Evolutionary conservation across 2,797 vertebrate genomes (phyloP).

Genomic region (Urocyon cinereoargenteus): DNA sequence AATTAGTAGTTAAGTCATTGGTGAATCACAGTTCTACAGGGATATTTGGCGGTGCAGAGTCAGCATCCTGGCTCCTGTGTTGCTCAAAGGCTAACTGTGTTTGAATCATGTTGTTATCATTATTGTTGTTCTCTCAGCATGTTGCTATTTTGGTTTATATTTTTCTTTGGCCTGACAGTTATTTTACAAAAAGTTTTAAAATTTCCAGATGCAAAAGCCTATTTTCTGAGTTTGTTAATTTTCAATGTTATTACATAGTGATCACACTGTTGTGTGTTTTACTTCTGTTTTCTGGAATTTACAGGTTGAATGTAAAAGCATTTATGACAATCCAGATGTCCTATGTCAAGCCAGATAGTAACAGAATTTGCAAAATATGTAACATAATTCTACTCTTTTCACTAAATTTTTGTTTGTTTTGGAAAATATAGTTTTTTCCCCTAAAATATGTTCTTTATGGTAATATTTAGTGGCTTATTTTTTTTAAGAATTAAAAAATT

Average conservation of each 20-base stretch:
- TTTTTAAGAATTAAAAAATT: background rate
- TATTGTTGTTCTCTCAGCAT: background rate
- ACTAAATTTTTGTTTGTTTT: constrained; percentile 3
- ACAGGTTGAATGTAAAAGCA: background rate
- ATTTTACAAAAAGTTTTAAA: constrained; percentile 12
- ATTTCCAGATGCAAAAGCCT: background rate
- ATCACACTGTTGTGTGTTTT: constrained; percentile 10
- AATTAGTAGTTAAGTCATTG: background rate
- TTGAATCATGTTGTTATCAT: background rate
- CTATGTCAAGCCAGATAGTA: constrained; percentile 3
- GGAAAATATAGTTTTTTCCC: background rate
- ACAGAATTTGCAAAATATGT: background rate
- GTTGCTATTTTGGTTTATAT: constrained; percentile 42
- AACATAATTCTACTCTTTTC: background rate
- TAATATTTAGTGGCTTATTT: background rate
- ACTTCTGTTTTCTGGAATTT: constrained; percentile 47
- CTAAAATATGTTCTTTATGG: background rate
- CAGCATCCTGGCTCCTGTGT: background rate
- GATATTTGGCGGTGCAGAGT: background rate
- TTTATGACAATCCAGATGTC: background rate
- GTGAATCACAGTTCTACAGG: background rate
- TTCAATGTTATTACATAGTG: background rate
- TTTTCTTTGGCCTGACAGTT: background rate
- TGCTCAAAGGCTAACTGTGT: background rate
- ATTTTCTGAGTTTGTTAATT: constrained; percentile 26